Evolutionary conservation across 2,888 invertebrate species (phyloP), one percentile per base, ranked within the genome.

Genomic region (Athrips mouffetella): DNA sequence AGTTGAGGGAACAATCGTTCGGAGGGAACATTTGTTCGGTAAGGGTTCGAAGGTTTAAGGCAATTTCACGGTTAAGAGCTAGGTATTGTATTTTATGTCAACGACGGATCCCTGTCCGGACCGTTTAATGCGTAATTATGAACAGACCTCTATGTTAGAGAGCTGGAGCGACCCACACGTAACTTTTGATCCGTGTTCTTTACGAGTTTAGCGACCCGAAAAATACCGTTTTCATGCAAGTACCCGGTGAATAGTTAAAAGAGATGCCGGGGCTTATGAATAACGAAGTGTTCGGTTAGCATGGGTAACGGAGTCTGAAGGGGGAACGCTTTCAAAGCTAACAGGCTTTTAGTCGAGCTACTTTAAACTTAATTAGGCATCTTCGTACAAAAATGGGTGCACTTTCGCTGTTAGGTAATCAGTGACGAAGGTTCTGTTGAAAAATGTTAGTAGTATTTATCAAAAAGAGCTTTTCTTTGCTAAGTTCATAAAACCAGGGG

Each of bases 171-270:
- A 30, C 10, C 15, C 1, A 10, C 27, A 13, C 10, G 35, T 44
- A 47, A 41, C 53, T 50, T 58, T 58, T 58, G 58, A 57, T 58
- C 58, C 54, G 47, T 52, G 47, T 51, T 47, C 51, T 60, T 58
- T 53, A 59, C 51, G 49, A 44, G 50, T 56, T 48, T 40, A 25
- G 40, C 52, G 50, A 55, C 48, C 54, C 50, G 46, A 50, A 49
- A 48, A 54, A 57, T 45, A 48, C 44, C 47, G 23, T 45, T 44
- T 23, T 20, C 10, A 42, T 11, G 16, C 16, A 33, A 29, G 42
- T 45, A 25, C 18, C 29, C 21, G 7, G 21, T 37, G 37, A 45
- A 49, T 39, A 44, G 29, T 37, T 27, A 25, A 33, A 20, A 33
- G 18, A 18, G 27, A 25, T 35, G 18, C 33, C 21, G 5, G 10